Base-by-base conservation (phyloP, 2,888 invertebrate genomes). In the Silvanus unidentatus region DNA sequence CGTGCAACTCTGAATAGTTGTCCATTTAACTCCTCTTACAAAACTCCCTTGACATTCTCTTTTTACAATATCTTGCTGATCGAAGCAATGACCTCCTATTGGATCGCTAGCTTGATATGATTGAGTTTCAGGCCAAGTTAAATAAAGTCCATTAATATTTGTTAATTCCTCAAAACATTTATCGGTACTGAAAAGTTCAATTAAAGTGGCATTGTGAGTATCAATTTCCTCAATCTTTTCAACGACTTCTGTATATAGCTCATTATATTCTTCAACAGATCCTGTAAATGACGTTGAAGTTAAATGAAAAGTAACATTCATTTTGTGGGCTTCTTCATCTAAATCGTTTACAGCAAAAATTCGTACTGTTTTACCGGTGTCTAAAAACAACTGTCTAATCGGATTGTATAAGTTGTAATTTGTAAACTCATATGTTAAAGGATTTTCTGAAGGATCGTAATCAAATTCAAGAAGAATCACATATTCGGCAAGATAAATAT, bases 1-100 rank as follows among this genome's bases (percentile, higher is more conserved):
- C 12, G 32, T 39, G 40, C 60, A 60, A 11, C 29, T 27, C 16
- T 4, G 6, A 12, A 32, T 12, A 3, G 32, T 47, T 37, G 73
- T 71, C 82, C 82, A 82, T 37, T 57, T 55, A 29, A 76, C 77
- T 10, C 81, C 82, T 11, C 70, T 55, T 4, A 77, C 60, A 57
- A 78, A 81, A 40, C 78, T 72, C 2, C 81, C 81, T 10, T 56
- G 41, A 57, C 82, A 82, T 40, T 63, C 65, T 50, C 79, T 72
- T 36, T 73, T 75, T 4, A 79, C 73, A 9, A 80, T 79, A 45
- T 78, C 66, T 56, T 78, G 76, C 4, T 62, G 55, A 62, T 77
- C 75, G 42, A 81, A 65, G 53, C 82, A 82, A 47, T 53, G 56
- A 5, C 54, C 56, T 30, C 50, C 47, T 10, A 16, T 28, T 1